Percentiles rank a stretch among this genome's conserved stretches.
Conservation (phyloP, 2,888 invertebrate genomes). For the Lepidocyrtinus sp. region DNA sequence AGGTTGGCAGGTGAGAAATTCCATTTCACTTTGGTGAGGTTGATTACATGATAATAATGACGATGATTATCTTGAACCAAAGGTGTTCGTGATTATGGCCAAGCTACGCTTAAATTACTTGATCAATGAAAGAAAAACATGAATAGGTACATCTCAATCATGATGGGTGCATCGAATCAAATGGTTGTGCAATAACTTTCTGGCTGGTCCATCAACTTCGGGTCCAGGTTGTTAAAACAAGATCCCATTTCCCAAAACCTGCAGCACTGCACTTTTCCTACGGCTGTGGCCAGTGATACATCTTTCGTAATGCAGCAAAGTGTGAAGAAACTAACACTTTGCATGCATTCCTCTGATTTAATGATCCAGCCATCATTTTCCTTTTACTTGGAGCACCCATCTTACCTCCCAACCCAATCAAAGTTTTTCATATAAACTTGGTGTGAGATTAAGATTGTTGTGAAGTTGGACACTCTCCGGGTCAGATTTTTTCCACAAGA, state of each 20-base stretch:
- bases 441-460: background rate
- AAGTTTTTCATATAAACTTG: background rate
- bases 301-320: background rate
- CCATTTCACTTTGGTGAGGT: slow-evolving; percentile 44
- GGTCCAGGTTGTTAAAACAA: background rate
- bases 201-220: background rate
- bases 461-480: background rate
- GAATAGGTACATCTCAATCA: slow-evolving; percentile 23
- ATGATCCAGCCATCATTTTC: background rate
- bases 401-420: background rate
- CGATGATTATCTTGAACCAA: slow-evolving; percentile 50
- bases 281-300: no score
- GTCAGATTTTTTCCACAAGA: background rate
- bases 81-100: slow-evolving; percentile 48
- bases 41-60: slow-evolving; percentile 59
- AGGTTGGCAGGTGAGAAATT: slow-evolving; percentile 54
- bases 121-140: slow-evolving; percentile 18
- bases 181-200: background rate
- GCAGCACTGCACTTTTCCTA: background rate
- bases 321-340: slow-evolving; percentile 7
- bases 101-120: slow-evolving; percentile 34
- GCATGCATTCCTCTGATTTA: slow-evolving; percentile 5
- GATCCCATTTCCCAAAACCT: background rate
- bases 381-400: background rate
- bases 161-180: slow-evolving; percentile 6